phyloP scores from a whole-genome alignment of 2,113 vertebrate species.

The Agapornis roseicollis region DNA sequence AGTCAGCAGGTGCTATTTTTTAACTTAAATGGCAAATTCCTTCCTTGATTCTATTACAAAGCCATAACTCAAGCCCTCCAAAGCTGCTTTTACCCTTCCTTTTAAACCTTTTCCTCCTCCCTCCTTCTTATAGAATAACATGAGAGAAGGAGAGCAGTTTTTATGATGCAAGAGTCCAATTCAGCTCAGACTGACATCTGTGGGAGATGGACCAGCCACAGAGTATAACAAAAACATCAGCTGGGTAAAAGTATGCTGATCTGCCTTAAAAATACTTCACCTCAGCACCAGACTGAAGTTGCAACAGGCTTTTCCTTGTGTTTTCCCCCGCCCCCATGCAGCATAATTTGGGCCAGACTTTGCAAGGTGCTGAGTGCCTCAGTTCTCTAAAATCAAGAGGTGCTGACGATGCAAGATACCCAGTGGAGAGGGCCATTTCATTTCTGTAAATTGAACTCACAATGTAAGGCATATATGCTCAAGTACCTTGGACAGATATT shows the following conservation, averaged over 20 bases:
- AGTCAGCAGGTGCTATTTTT: background rate
- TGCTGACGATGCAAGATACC: slow-evolving; percentile 35
- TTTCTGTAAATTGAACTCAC: slow-evolving; percentile 35
- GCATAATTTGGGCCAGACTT: slow-evolving; percentile 51
- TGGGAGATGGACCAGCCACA: background rate
- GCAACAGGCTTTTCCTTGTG: slow-evolving; percentile 31
- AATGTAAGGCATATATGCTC: slow-evolving; percentile 70
- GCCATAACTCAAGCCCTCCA: background rate
- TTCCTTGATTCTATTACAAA: background rate
- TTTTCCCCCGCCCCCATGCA: slow-evolving; percentile 7
- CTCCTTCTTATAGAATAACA: background rate
- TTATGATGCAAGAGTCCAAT: background rate
- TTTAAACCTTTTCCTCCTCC: background rate
- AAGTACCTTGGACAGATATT: slow-evolving; percentile 59
- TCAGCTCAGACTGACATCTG: background rate
- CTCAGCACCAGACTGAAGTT: background rate
- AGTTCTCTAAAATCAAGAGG: slow-evolving; percentile 27
- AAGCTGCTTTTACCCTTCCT: background rate
- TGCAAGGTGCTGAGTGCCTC: slow-evolving; percentile 61
- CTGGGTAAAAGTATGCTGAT: background rate
- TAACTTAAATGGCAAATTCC: background rate
- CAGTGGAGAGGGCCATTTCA: slow-evolving; percentile 14
- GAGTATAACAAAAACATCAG: background rate
- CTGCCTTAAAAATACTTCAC: background rate
- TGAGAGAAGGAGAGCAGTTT: background rate